Percentiles rank a stretch among this genome's conserved stretches.
Conservation (phyloP, 2,113 vertebrate genomes). For the Cavia porcellus region DNA sequence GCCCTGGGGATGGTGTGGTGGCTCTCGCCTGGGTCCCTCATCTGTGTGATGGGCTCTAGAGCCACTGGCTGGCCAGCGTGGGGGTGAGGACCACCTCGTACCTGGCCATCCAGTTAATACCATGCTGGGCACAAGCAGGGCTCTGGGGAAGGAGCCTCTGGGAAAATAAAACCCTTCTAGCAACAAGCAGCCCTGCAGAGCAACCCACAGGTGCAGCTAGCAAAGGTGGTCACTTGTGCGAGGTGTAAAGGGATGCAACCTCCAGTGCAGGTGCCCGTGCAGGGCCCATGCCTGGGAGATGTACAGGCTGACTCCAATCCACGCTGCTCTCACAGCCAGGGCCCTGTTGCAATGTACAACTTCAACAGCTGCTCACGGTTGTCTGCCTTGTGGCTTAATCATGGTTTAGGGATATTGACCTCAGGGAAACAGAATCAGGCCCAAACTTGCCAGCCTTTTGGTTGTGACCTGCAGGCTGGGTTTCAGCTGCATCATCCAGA, state of each 20-base stretch:
- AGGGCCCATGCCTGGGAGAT: not conserved
- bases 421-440: not conserved
- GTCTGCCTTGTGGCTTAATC: not conserved
- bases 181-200: not conserved
- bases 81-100: rapidly evolving
- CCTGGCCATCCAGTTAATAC: not conserved
- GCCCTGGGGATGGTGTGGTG: not conserved
- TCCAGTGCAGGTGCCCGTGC: too few species aligned
- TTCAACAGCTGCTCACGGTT: not conserved
- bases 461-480: not conserved
- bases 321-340: too few species aligned
- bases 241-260: not conserved
- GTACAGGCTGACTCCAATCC: not conserved
- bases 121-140: not conserved
- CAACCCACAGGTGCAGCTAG: not conserved
- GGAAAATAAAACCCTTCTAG: too few species aligned
- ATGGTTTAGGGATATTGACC: not conserved
- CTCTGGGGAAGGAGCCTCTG: not conserved
- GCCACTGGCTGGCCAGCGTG: not conserved
- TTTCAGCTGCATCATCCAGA: not conserved
- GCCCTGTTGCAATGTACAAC: not conserved
- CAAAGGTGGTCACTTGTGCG: not conserved
- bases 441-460: not conserved
- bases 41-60: not conserved
- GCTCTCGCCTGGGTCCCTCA: not conserved